Conservation (phyloP, 2,113 vertebrate species). For the Rhinopomastus cyanomelas region DNA sequence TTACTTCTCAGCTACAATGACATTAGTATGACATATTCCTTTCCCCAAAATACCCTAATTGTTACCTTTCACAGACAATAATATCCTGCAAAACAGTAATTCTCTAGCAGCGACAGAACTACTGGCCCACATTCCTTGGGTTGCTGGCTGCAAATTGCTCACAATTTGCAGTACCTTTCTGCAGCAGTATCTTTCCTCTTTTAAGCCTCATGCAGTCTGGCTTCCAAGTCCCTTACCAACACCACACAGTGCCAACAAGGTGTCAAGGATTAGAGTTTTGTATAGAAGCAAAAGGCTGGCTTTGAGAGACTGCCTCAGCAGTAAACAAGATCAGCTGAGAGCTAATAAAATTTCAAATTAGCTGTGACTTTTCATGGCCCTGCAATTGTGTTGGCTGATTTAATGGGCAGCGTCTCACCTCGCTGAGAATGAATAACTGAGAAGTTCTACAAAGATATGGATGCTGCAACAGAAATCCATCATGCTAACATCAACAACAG, state of each 20-base stretch:
- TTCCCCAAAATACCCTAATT: neutral
- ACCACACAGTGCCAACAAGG: neutral
- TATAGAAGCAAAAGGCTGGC: slow-evolving; percentile 24
- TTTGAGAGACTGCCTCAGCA: slow-evolving; percentile 43
- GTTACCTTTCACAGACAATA: neutral
- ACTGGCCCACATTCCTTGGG: neutral
- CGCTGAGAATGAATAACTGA: slow-evolving; percentile 84
- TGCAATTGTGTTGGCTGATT: slow-evolving; percentile 72
- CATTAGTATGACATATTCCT: neutral
- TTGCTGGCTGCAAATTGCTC: neutral
- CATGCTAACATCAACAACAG: slow-evolving; percentile 79
- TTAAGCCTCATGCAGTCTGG: neutral
- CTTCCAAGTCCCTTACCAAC: neutral
- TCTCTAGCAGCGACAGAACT: neutral
- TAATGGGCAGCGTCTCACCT: slow-evolving; percentile 77
- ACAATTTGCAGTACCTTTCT: neutral
- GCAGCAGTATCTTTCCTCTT: neutral
- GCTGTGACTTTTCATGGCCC: slow-evolving; percentile 74
- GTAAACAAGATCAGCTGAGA: slow-evolving; percentile 68
- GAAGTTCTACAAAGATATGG: slow-evolving; percentile 87
- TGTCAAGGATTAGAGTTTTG: slow-evolving; percentile 6
- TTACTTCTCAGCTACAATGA: neutral
- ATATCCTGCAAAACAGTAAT: neutral
- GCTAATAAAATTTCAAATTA: slow-evolving; percentile 80
- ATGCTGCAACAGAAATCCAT: slow-evolving; percentile 80